Conservation (phyloP, 2,113 vertebrate genomes). For the Rhabdornis inornatus region DNA sequence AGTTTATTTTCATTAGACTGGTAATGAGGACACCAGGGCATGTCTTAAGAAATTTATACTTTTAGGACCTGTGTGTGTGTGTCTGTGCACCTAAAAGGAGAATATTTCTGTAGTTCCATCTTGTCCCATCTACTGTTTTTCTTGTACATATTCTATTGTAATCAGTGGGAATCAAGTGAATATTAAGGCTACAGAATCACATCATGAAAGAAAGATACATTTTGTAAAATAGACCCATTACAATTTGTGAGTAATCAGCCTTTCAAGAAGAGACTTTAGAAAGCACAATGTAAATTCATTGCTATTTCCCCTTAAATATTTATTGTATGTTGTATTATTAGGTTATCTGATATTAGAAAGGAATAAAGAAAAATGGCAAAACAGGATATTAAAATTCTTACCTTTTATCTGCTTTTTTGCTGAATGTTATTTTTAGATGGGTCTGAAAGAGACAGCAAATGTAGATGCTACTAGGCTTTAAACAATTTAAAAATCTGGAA, state of each 20-base stretch:
- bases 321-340: conserved; percentile 45
- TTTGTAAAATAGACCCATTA: conserved; percentile 37
- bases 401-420: conserved; percentile 16
- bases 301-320: conserved; percentile 50
- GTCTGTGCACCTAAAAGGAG: not conserved
- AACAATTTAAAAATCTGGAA: not conserved
- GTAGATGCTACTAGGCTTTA: not conserved
- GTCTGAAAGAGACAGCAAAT: not conserved
- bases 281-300: conserved; percentile 34
- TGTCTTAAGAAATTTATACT: not conserved
- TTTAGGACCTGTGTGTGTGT: not conserved
- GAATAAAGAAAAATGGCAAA: conserved; percentile 44
- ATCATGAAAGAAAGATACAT: conserved; percentile 41
- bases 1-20: not conserved
- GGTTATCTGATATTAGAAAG: conserved; percentile 45
- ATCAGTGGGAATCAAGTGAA: conserved; percentile 14
- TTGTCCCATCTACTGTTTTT: not conserved
- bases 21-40: not conserved
- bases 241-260: conserved; percentile 50
- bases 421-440: conserved; percentile 1
- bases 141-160: not conserved
- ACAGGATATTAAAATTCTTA: conserved; percentile 40
- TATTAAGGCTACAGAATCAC: conserved; percentile 34
- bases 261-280: conserved; percentile 33
- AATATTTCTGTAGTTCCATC: conserved; percentile 6